Evolutionary conservation across 2,797 vertebrate genomes (phyloP).

Genomic region (Paratrypauchen microcephalus): DNA sequence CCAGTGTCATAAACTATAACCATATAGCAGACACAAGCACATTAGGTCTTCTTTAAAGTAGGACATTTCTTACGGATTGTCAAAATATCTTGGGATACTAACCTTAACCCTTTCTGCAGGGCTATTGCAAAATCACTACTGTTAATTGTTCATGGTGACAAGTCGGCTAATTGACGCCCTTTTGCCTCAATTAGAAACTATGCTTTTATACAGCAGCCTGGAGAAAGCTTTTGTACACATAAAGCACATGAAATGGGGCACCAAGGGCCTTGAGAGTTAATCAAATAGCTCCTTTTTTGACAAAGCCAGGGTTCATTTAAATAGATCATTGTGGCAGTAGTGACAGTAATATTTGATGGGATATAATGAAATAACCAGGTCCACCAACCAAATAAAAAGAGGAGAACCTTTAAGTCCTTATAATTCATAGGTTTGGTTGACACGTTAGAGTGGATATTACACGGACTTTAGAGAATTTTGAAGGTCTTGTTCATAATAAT

Average conservation of each 20-base stretch:
- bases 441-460: background rate
- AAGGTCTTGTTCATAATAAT: background rate
- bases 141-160: constrained; percentile 12
- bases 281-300: constrained; percentile 30
- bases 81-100: too few species aligned
- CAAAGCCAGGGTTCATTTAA: constrained; percentile 5
- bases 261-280: background rate
- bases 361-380: constrained; percentile 23
- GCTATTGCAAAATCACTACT: background rate
- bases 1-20: too few species aligned
- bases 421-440: background rate
- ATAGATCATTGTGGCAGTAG: constrained; percentile 25
- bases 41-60: too few species aligned
- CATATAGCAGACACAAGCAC: too few species aligned
- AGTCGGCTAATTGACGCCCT: background rate
- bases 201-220: constrained; percentile 5
- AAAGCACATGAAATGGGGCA: constrained; percentile 13
- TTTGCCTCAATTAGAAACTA: background rate
- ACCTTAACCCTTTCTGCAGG: too few species aligned
- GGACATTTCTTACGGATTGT: too few species aligned
- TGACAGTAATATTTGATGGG: constrained; percentile 37
- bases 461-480: background rate
- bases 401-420: background rate
- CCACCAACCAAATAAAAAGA: background rate
- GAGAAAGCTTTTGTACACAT: constrained; percentile 13